These are phyloP conservation scores for Contarinia nasturtii DNA, from an alignment of 1,140 invertebrate genomes.

Conservation along the genomic window DNA sequence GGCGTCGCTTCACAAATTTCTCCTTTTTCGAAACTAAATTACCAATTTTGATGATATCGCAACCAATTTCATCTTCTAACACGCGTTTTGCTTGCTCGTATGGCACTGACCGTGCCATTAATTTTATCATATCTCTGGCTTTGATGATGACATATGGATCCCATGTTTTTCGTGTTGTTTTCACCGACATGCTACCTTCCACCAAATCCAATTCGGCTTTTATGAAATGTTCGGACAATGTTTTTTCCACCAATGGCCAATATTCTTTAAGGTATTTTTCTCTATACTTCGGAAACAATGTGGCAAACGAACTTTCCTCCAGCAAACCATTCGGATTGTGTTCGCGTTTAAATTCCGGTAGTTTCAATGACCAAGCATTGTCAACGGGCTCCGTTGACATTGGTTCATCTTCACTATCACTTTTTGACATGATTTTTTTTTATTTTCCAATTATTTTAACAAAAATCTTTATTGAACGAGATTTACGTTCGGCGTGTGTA, in stretches of 20 bases:
- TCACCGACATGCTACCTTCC: constrained; percentile 89
- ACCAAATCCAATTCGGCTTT: constrained; percentile 86
- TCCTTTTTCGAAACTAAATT: constrained; percentile 80
- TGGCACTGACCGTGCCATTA: constrained; percentile 89
- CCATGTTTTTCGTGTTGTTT: constrained; percentile 94
- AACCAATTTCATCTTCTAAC: constrained; percentile 74
- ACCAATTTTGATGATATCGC: constrained; percentile 96
- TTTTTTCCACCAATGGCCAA: constrained; percentile 87
- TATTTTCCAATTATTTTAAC: too few relatives aligned
- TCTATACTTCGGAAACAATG: constrained; percentile 59
- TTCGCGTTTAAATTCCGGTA: constrained; percentile 73
- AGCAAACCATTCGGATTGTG: constrained; percentile 74
- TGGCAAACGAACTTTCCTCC: constrained; percentile 51
- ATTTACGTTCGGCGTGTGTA: too few relatives aligned
- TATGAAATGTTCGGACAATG: constrained; percentile 53
- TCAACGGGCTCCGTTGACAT: constrained; percentile 36
- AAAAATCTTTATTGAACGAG: too few relatives aligned
- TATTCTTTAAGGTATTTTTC: constrained; percentile 93
- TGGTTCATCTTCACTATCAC: constrained; percentile 9
- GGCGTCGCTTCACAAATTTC: constrained; percentile 88
- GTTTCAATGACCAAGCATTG: constrained; percentile 76
- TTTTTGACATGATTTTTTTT: constrained; percentile 2
- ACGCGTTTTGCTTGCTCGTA: constrained; percentile 82
- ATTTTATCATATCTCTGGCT: constrained; percentile 87
- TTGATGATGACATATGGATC: constrained; percentile 97